phyloP scores from a whole-genome alignment of 2,797 vertebrate genomes.

The Phaenicophaeus curvirostris region DNA sequence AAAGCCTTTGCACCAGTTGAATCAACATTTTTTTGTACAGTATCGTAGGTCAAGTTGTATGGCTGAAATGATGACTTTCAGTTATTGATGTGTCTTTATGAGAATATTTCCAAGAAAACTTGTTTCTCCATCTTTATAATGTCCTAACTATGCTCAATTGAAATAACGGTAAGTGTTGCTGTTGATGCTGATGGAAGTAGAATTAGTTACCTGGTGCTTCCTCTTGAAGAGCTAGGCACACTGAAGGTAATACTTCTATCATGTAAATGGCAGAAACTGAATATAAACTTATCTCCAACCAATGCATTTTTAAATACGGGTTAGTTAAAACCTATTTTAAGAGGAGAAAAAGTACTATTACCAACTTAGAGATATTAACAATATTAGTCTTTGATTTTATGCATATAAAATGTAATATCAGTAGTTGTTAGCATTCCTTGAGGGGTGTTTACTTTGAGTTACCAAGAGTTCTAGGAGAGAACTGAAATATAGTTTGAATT shows the following conservation, averaged over 20 bases:
- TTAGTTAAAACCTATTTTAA: not conserved
- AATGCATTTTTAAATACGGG: not conserved
- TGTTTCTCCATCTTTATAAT: not conserved
- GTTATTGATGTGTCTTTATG: not conserved
- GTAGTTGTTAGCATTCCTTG: not conserved
- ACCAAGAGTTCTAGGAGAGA: not conserved
- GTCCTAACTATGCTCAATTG: not conserved
- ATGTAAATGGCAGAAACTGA: not conserved
- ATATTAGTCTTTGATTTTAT: not conserved
- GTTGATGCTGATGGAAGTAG: not conserved
- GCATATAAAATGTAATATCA: not conserved
- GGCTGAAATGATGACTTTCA: not conserved
- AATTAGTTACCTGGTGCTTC: not conserved
- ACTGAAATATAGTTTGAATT: not conserved
- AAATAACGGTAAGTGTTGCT: not conserved
- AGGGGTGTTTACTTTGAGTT: not conserved
- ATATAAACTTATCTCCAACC: not conserved
- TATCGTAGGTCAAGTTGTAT: not conserved
- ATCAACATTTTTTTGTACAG: not conserved
- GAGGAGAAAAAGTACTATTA: rapidly evolving
- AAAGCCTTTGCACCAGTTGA: not conserved
- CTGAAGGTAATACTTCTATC: not conserved
- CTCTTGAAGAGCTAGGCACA: not conserved
- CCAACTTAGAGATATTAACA: not conserved
- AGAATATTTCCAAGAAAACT: not conserved